phyloP scores from a whole-genome alignment of 2,113 vertebrate species.

The Labeo catla region DNA sequence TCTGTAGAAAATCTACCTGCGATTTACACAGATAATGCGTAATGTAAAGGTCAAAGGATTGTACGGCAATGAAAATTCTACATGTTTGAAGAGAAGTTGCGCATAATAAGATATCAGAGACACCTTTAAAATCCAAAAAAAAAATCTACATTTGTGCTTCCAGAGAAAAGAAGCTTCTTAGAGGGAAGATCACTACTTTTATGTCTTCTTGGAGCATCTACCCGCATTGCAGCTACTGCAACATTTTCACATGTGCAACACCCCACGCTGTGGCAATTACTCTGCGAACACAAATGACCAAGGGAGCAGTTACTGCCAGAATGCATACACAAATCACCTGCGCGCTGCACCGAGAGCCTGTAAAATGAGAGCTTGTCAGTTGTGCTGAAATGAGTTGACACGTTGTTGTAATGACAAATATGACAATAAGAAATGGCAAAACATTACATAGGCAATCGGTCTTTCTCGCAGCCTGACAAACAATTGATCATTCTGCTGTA shows the following conservation, averaged over 20 bases:
- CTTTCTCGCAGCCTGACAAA: constrained; percentile 40
- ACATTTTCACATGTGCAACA: constrained; percentile 40
- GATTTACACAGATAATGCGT: constrained; percentile 8
- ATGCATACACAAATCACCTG: constrained; percentile 49
- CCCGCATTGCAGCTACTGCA: constrained; percentile 23
- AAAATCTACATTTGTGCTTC: background rate
- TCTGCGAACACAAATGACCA: constrained; percentile 45
- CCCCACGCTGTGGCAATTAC: constrained; percentile 32
- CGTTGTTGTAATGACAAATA: constrained; percentile 52
- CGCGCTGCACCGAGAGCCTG: constrained; percentile 16
- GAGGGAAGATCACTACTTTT: background rate
- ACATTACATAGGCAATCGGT: constrained; percentile 48
- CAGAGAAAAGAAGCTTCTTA: background rate
- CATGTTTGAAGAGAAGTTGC: constrained; percentile 4
- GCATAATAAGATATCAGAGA: background rate
- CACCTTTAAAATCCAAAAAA: background rate
- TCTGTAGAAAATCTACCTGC: background rate
- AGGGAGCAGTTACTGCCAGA: constrained; percentile 43
- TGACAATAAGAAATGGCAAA: constrained; percentile 44
- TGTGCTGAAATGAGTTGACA: constrained; percentile 40
- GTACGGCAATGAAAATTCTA: background rate
- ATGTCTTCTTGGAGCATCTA: background rate
- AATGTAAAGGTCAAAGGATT: constrained; percentile 34
- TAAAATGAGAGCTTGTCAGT: constrained; percentile 53
- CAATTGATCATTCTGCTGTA: constrained; percentile 38